Evolutionary conservation across 2,888 invertebrate species (phyloP).

Genomic region (Ophraella communa): DNA sequence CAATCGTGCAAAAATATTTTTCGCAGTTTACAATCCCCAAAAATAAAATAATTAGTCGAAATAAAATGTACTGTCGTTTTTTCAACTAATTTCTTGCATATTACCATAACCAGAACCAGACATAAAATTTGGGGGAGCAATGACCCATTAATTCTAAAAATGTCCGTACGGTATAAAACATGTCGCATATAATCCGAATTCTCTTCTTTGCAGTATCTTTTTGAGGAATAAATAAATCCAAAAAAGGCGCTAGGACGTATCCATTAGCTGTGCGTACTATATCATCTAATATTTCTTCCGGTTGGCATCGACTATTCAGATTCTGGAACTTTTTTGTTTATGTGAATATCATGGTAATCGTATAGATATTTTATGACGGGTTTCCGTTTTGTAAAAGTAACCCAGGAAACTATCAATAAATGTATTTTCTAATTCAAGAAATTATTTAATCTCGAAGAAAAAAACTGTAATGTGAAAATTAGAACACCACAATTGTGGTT

Average conservation of each 20-base stretch:
- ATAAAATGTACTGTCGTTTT: too few relatives aligned
- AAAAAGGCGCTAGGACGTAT: constrained; percentile 49
- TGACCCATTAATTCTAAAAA: neutral
- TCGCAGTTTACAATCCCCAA: too few relatives aligned
- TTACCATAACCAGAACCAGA: neutral
- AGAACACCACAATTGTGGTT: too few relatives aligned
- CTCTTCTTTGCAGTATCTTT: neutral
- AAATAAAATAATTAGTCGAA: too few relatives aligned
- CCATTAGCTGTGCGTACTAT: constrained; percentile 47
- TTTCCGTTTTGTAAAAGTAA: constrained; percentile 24
- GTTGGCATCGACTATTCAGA: constrained; percentile 55
- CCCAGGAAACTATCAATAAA: constrained; percentile 27
- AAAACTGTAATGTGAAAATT: too few relatives aligned
- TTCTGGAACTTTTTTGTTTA: constrained; percentile 55
- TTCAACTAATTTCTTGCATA: neutral
- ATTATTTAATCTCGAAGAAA: constrained; percentile 1
- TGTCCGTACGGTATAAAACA: constrained; percentile 4
- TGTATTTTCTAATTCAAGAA: constrained; percentile 23
- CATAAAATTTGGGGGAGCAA: neutral
- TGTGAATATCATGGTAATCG: constrained; percentile 53
- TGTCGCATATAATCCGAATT: neutral
- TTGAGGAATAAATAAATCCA: constrained; percentile 35
- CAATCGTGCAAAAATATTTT: too few relatives aligned
- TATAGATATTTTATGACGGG: constrained; percentile 31
- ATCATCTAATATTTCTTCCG: constrained; percentile 57